Evolutionary conservation across 2,113 vertebrate species (phyloP), one percentile per base, ranked within the genome.

Genomic region (Grus americana): DNA sequence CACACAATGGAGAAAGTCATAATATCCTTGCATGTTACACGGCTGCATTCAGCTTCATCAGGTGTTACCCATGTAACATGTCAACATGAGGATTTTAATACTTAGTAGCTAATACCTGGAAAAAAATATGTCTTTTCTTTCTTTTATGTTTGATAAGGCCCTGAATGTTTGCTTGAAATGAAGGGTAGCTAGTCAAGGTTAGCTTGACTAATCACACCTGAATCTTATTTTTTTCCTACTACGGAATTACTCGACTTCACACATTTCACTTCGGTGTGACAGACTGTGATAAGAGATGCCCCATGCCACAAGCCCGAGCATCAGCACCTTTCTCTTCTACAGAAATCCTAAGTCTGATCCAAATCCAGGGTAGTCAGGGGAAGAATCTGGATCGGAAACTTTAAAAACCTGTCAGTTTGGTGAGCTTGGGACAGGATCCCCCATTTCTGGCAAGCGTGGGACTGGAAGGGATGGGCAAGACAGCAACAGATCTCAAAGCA

Each of bases 251-350:
- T 52, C 12, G 26, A 52, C 2, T 20, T 72, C 26, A 50, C 10
- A 55, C 1, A 5, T 81, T 83, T 67, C 2, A 3, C 47, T 44
- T 18, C 0, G 4, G 5, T 36, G 3, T 21, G 52, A 76, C 5
- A 42, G 32, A 6, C n/a, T 34, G 4, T 0, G 4, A 13, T 24
- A 78, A 70, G 75, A 83, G 24, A 62, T 3, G 40, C 1, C 19
- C 23, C 29, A 9, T 1, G 6, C 23, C 57, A 76, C 49, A 91
- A 57, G 18, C 14, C 19, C 2, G 2, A 76, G 19, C 61, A 90
- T 12, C 50, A 59, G 38, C 19, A 6, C 26, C 26, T 30, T 78
- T 63, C 14, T 55, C 34, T 34, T 15, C 63, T 22, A 52, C 63
- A 50, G 57, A 76, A 95, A 46, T 42, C 50, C 27, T 6, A 50